phyloP scores from a whole-genome alignment of 2,797 vertebrate species.

The Chiroxiphia lanceolata region DNA sequence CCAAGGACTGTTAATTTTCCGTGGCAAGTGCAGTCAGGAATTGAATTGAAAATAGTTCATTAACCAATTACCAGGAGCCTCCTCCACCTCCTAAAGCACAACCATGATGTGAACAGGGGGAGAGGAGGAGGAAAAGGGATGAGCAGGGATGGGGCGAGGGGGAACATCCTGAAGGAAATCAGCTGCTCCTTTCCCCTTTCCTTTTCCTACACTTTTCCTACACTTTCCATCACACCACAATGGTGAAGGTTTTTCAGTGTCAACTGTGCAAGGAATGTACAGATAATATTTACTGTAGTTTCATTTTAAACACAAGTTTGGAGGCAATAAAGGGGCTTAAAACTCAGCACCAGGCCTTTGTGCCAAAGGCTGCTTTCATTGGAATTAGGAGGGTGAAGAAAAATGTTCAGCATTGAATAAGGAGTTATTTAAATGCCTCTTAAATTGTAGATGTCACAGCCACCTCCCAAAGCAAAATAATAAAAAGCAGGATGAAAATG shows the following conservation, averaged over 20 bases:
- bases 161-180: not conserved
- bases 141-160: not conserved
- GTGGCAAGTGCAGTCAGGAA: constrained; percentile 26
- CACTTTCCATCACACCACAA: not conserved
- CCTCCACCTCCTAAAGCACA: constrained; percentile 6
- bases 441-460: not conserved
- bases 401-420: not conserved
- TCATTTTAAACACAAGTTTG: not conserved
- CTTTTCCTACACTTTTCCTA: not conserved
- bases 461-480: not conserved
- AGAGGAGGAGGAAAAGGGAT: not conserved
- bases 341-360: not conserved
- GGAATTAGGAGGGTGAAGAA: not conserved
- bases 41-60: constrained; percentile 62
- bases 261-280: not conserved
- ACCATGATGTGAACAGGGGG: accelerated
- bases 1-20: constrained; percentile 54
- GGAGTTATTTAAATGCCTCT: not conserved
- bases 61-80: constrained; percentile 25
- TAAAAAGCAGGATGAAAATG: not conserved
- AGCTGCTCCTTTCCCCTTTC: not conserved
- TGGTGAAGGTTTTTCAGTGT: not conserved
- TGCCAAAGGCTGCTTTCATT: not conserved
- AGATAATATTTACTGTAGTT: not conserved
- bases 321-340: not conserved